Evolutionary conservation across 2,888 invertebrate genomes (phyloP), one percentile per base, ranked within the genome.

Genomic region (Heliothis peltigera): DNA sequence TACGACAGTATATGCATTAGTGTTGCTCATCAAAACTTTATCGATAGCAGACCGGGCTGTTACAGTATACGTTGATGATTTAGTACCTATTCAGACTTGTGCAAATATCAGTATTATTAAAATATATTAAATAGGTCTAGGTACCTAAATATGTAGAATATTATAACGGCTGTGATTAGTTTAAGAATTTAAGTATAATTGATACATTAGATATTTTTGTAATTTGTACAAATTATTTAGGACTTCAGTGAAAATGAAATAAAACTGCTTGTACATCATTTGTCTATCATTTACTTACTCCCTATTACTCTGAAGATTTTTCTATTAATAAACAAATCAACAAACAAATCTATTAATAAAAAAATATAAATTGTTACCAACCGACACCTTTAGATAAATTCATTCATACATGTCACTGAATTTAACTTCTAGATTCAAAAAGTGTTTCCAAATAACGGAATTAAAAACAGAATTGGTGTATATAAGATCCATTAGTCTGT

Each of bases 161-260:
- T 73, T 64, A 60, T 59, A 55, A 58, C 57, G 85, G 85, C 85
- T 82, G 82, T 82, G 82, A 82, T 75, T 81, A 81, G 21, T 65
- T 48, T 80, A 66, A 69, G 65, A 54, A 47, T 22, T 53, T n/a
- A 19, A 39, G n/a, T 15, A 46, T 15, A 21, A 39, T 8, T 19
- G 15, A n/a, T 43, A 48, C 35, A 19, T 49, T 32, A 32, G 12
- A 42, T 46, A 32, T 51, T 61, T 44, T 46, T 35, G 6, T 8
- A 2, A 6, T 10, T 19, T 52, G 22, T 25, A 70, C 21, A 43
- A 52, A 25, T 17, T 15, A 17, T 6, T 19, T 15, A 1, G 25
- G 8, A 25, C 4, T 21, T 19, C 2, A 35, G 19, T 43, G 10
- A 44, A 53, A 47, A 57, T 53, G 8, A 21, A 42, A 64, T 70